These are phyloP conservation scores for Suricata suricatta DNA, from an alignment of 2,113 vertebrate genomes.

Conservation along the genomic window DNA sequence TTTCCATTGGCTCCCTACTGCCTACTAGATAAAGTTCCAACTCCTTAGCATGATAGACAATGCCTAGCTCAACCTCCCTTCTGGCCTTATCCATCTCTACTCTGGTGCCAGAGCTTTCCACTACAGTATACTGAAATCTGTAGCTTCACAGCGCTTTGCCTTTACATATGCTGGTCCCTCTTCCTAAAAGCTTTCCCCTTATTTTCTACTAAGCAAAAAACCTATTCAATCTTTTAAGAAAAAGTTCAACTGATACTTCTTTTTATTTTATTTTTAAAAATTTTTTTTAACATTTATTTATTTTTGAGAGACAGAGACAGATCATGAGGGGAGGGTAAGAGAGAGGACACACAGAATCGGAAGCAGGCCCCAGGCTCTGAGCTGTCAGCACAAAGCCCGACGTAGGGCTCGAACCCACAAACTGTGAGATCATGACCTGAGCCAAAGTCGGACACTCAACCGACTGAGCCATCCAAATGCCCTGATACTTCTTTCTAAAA, in stretches of 20 bases:
- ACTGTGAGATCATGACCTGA: too few species aligned
- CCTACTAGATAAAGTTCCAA: not conserved
- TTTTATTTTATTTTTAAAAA: too few species aligned
- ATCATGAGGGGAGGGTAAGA: too few species aligned
- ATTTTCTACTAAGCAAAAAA: constrained; percentile 1
- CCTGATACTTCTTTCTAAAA: not conserved
- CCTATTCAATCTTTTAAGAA: not conserved
- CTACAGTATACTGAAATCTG: not conserved
- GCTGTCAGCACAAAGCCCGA: too few species aligned
- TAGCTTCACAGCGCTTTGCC: not conserved
- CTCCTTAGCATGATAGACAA: not conserved
- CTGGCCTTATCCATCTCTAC: not conserved
- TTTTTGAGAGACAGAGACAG: too few species aligned
- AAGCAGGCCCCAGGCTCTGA: too few species aligned
- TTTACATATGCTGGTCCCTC: not conserved
- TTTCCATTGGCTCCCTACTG: not conserved
- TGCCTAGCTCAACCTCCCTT: not conserved
- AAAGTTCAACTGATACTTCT: not conserved
- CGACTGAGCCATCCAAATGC: too few species aligned
- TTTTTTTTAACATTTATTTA: too few species aligned
- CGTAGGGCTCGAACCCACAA: too few species aligned
- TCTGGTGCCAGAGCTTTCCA: not conserved
- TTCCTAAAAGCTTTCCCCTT: not conserved
- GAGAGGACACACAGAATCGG: too few species aligned
- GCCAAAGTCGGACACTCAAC: too few species aligned